These are phyloP conservation scores for Eunapius fragilis DNA, from an alignment of 37 sponge, comb jelly and placozoan species.

Conservation along the genomic window DNA sequence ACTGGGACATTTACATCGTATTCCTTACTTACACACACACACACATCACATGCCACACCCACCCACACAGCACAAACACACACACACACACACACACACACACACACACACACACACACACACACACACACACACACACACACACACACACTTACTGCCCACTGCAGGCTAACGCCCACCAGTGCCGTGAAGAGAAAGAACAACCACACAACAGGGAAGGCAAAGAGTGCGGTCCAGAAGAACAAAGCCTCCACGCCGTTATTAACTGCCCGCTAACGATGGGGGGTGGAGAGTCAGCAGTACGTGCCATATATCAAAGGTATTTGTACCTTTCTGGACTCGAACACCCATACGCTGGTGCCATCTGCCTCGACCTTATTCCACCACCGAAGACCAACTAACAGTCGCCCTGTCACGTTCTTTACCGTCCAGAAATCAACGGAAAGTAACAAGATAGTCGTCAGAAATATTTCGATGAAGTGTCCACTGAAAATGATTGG, in stretches of 20 bases:
- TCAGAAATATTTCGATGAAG: slow-evolving; percentile 64
- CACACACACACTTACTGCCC: slow-evolving; percentile 72
- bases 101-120: background rate
- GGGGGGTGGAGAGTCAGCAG: background rate
- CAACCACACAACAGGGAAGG: slow-evolving; percentile 85
- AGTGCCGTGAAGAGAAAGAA: slow-evolving; percentile 82
- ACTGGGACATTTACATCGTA: no score
- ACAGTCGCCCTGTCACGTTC: slow-evolving; percentile 90
- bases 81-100: background rate
- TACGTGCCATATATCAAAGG: no score
- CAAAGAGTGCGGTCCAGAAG: slow-evolving; percentile 86
- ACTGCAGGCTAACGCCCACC: slow-evolving; percentile 62
- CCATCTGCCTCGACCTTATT: slow-evolving; percentile 97
- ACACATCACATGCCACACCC: background rate
- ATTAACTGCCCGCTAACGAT: background rate
- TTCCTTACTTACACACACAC: background rate
- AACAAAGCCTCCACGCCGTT: slow-evolving; percentile 67
- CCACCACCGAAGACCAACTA: slow-evolving; percentile 99
- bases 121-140: background rate
- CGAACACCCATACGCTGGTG: slow-evolving; percentile 90
- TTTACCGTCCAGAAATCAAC: slow-evolving; percentile 97
- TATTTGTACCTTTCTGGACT: slow-evolving; percentile 73
- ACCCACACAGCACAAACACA: background rate
- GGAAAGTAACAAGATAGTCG: slow-evolving; percentile 80
- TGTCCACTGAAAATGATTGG: slow-evolving; percentile 29